A percentile compares a stretch with the other conserved stretches of the same genome.
phyloP scores from a whole-genome alignment of 2,113 vertebrate species.

The Gnathonemus longibarbis region DNA sequence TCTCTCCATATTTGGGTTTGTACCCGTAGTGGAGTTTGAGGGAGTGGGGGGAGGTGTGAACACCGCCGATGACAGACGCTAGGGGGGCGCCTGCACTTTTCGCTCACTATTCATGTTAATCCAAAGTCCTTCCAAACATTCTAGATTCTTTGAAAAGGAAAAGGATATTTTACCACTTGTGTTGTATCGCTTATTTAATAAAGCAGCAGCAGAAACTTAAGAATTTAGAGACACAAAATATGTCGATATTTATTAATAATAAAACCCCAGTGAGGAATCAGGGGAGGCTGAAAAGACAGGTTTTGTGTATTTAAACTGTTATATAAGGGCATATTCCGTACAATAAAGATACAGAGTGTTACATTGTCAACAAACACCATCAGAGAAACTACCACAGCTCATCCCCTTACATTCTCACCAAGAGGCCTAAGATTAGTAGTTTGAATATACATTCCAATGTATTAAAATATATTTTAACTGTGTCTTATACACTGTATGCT shows the following conservation, averaged over 20 bases:
- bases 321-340: not conserved
- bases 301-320: not conserved
- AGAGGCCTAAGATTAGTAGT: not conserved
- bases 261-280: not conserved
- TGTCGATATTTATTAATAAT: not conserved
- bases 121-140: not conserved
- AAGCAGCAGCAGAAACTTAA: not conserved
- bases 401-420: not conserved
- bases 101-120: not conserved
- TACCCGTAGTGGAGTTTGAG: not conserved
- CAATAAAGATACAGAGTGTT: not conserved
- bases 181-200: not conserved
- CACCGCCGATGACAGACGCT: not conserved
- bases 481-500: not conserved
- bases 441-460: not conserved
- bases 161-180: not conserved
- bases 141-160: not conserved
- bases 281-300: not conserved
- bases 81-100: not conserved
- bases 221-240: not conserved
- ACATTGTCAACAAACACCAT: not conserved
- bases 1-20: slow-evolving; percentile 2
- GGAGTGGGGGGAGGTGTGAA: not conserved
- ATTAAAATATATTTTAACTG: not conserved
- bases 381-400: not conserved